Evolutionary conservation across 1,140 invertebrate genomes (phyloP), one percentile per base, ranked within the genome.

Genomic region (Zaprionus davidi): DNA sequence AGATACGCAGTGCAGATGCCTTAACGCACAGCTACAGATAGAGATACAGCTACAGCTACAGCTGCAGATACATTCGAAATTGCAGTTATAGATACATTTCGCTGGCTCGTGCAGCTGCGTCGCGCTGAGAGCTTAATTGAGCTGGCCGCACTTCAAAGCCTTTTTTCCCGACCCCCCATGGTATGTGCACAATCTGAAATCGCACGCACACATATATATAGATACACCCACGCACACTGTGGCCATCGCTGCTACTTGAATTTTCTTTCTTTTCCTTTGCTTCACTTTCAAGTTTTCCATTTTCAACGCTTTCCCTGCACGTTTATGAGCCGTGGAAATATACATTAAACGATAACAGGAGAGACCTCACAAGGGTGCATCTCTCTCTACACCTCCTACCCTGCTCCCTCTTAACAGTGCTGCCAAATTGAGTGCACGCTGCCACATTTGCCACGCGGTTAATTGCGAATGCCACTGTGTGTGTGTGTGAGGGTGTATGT

Each of bases 241-340:
- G 28, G 51, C 68, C 53, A 60, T 55, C 49, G 55, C 26, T 24
- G 34, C 70, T 67, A 87, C 83, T 87, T 87, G 83, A 87, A 81
- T 73, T 88, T 70, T 76, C 58, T 78, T 81, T 81, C 67, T 73
- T 88, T 70, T 76, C 58, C 81, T 81, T 81, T 70, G 75, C 64
- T 74, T 66, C 65, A 24, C 73, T 80, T 83, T 88, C 62, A 88
- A 81, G 70, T 83, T 82, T 60, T 64, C 36, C 31, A 22, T 56
- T 62, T 62, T 62, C 12, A 38, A 51, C 36, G 13, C 60, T 17
- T 12, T 36, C 34, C 9, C 38, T 15, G 58, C 53, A 62, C 83
- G 62, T 78, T 87, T 88, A 87, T 78, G 84, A 81, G 83, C 83
- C 83, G 84, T 76, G 73, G 83, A 87, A 87, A 81, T 81, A 75